Evolutionary conservation across 2,888 invertebrate genomes (phyloP), one percentile per base, ranked within the genome.

Genomic region (Quadroppia sp.): DNA sequence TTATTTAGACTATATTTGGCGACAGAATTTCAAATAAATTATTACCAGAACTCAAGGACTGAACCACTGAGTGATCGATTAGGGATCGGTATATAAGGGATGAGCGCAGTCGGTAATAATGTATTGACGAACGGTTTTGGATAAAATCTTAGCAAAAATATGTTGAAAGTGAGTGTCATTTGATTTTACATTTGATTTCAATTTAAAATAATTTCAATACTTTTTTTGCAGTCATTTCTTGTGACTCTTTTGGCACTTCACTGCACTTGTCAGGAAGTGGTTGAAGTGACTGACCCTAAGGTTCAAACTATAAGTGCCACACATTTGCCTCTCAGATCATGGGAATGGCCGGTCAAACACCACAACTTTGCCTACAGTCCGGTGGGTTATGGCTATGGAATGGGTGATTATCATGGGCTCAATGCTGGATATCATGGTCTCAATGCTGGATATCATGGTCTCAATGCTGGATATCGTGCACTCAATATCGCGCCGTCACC

Each of bases 161-260:
- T 56, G 56, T 56, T 56, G 56, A 56, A 56, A 56, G 56, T 56
- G 17, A 56, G 56, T 56, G 11, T 11, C 13, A 56, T 15, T 56
- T 28, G 6, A 50, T 17, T 3, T 15, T 23, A 50, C 3, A 48
- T 11, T 48, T 48, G 3, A 50, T 6, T 20, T 50, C 50, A 50
- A 50, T 20, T n/a, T 3, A 50, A 50, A 50, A 20, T 7, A 20
- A 50, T 50, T 7, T 50, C 2, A n/a, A 23, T 20, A 50, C 50
- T 6, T 61, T 20, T 17, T 11, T 17, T 13, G 1, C 28, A 64
- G 64, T 64, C 30, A 4, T 40, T 64, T 9, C 15, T 30, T 13
- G 9, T 64, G n/a, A 23, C 64, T 23, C 64, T 64, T 15, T 20
- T 36, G 30, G 64, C 64, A n/a, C 36, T 64, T 64, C 64, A 64